A percentile compares a stretch with the other conserved stretches of the same genome.
These are phyloP conservation scores for Podarcis muralis DNA, from an alignment of 2,113 vertebrate genomes.

Conservation along the genomic window DNA sequence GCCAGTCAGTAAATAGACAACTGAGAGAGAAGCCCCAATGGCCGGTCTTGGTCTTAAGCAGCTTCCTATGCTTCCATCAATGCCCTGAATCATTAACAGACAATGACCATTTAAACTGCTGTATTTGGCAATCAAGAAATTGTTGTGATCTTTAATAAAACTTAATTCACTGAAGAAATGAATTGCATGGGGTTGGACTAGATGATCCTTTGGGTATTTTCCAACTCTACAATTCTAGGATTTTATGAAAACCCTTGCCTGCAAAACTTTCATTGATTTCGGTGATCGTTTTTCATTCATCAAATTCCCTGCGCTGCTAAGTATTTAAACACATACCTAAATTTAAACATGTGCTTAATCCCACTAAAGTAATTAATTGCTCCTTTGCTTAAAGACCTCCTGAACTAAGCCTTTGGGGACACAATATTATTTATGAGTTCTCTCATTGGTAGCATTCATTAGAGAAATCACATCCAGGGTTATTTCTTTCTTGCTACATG, in stretches of 20 bases:
- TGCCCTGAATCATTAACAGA: neutral
- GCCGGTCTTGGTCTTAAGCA: too few species aligned
- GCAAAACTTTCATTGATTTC: neutral
- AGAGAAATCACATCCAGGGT: neutral
- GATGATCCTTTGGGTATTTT: too few species aligned
- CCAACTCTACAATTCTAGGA: too few species aligned
- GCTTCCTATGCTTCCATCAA: too few species aligned
- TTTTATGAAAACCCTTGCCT: neutral
- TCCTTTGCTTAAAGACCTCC: neutral
- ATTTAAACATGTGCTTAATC: slow-evolving; percentile 15
- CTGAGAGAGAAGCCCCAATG: too few species aligned
- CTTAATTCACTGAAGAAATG: neutral
- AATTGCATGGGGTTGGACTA: too few species aligned
- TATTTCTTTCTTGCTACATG: neutral
- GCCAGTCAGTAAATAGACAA: too few species aligned
- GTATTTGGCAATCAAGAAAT: neutral
- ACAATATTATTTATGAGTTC: neutral
- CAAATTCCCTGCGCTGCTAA: neutral
- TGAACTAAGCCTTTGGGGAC: slow-evolving; percentile 16
- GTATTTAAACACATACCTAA: neutral
- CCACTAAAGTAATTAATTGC: neutral
- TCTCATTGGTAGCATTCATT: neutral
- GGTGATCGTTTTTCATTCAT: slow-evolving; percentile 1
- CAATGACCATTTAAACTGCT: neutral
- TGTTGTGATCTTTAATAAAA: neutral